These are phyloP conservation scores for Micropoecilia bifurca DNA, from an alignment of 2,797 vertebrate genomes.

Conservation along the genomic window DNA sequence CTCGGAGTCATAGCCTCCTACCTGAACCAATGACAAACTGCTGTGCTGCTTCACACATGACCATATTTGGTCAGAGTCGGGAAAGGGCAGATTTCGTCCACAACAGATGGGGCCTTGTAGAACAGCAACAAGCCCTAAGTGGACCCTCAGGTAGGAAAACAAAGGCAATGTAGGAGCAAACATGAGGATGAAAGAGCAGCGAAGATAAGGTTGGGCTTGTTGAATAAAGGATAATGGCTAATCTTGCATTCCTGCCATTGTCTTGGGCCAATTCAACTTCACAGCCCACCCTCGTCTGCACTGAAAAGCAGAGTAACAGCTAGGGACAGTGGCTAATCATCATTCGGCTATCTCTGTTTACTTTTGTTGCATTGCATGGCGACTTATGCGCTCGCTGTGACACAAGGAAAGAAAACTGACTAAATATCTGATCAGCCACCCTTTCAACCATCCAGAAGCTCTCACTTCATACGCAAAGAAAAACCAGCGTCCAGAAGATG, in stretches of 20 bases:
- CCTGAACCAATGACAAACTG: slow-evolving; percentile 62
- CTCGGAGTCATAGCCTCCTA: slow-evolving; percentile 59
- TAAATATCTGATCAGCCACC: slow-evolving; percentile 2
- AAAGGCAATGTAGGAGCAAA: slow-evolving; percentile 22
- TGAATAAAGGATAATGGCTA: slow-evolving; percentile 68
- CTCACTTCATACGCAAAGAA: slow-evolving; percentile 35
- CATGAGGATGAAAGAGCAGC: slow-evolving; percentile 7
- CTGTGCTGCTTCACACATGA: slow-evolving; percentile 51
- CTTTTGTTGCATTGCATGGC: slow-evolving; percentile 13
- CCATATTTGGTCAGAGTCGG: slow-evolving; percentile 73
- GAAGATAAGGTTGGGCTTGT: slow-evolving; percentile 45
- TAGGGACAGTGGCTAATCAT: slow-evolving; percentile 28
- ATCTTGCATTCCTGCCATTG: slow-evolving; percentile 76
- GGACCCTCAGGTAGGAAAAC: neutral
- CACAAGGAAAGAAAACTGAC: slow-evolving; percentile 6
- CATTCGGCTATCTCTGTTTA: slow-evolving; percentile 30
- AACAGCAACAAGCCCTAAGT: slow-evolving; percentile 26
- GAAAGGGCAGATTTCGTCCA: slow-evolving; percentile 49
- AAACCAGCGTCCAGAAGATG: slow-evolving; percentile 38
- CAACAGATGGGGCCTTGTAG: slow-evolving; percentile 18
- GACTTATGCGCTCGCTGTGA: slow-evolving; percentile 14
- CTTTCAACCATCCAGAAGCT: neutral
- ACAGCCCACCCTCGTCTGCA: slow-evolving; percentile 56
- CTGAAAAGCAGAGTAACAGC: slow-evolving; percentile 19
- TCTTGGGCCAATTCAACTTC: slow-evolving; percentile 56